Evolutionary conservation across 2,888 invertebrate species (phyloP).

Genomic region (Papilio elwesi): DNA sequence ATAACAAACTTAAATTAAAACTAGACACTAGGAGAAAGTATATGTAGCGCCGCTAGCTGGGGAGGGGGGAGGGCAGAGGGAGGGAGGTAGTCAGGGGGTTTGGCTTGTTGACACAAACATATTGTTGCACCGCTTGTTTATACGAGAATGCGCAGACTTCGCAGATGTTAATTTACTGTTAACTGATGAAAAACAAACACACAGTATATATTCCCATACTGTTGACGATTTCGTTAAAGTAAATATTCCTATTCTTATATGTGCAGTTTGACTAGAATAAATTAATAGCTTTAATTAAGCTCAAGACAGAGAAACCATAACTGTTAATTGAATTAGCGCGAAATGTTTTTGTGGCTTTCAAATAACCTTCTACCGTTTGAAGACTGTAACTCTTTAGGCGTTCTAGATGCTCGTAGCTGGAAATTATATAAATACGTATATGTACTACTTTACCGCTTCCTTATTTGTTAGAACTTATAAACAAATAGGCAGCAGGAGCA

Average conservation of each 20-base stretch:
- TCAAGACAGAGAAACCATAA: no score
- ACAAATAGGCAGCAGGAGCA: no score
- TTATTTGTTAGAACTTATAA: no score
- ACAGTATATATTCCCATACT: constrained; percentile 42
- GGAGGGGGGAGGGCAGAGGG: not conserved
- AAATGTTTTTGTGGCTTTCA: no score
- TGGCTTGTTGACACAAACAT: constrained; percentile 35
- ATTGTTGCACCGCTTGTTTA: constrained; percentile 38
- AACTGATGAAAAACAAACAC: constrained; percentile 50
- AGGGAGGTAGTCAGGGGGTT: not conserved
- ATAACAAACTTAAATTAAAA: constrained; percentile 16
- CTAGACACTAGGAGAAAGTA: constrained; percentile 11
- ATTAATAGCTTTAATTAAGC: not conserved
- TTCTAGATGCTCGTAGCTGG: no score
- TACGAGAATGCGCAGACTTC: constrained; percentile 40
- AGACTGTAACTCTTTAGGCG: no score
- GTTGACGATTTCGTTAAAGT: constrained; percentile 1
- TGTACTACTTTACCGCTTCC: no score
- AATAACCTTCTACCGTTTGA: no score
- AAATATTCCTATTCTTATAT: not conserved
- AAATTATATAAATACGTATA: no score
- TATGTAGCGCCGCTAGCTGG: constrained; percentile 7
- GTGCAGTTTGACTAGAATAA: not conserved
- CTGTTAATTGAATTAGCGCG: no score
- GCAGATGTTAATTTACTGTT: constrained; percentile 52